These are phyloP conservation scores for Trimorus sp. DNA, from an alignment of 2,888 invertebrate genomes.

Conservation along the genomic window DNA sequence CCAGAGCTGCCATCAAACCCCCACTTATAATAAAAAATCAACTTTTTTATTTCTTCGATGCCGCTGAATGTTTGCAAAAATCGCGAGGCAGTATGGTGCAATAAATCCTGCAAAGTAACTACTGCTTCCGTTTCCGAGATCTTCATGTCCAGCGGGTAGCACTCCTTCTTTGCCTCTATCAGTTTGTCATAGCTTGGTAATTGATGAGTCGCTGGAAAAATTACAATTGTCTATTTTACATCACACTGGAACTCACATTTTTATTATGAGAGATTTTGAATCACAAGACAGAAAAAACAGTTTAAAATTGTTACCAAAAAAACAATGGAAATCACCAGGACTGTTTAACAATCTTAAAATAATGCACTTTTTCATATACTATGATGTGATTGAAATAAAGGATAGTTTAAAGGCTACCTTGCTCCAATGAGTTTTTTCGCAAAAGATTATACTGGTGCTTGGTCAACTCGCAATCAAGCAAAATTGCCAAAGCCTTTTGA, in stretches of 20 bases:
- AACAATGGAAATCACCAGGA: too few species aligned
- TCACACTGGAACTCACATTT: too few species aligned
- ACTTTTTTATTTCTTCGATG: not conserved
- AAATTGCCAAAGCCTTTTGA: slow-evolving; percentile 22
- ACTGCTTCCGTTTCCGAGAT: not conserved
- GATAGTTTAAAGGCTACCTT: slow-evolving; percentile 9
- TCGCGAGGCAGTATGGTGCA: slow-evolving; percentile 5
- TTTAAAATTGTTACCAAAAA: too few species aligned
- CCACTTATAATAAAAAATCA: not conserved
- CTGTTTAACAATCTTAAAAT: too few species aligned
- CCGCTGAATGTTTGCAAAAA: not conserved
- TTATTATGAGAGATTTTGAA: too few species aligned
- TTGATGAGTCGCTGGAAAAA: slow-evolving; percentile 4
- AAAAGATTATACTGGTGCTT: slow-evolving; percentile 26
- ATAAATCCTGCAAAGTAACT: not conserved
- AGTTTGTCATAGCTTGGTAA: slow-evolving; percentile 3
- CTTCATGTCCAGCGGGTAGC: slow-evolving; percentile 5
- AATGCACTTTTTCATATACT: too few species aligned
- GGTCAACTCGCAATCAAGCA: slow-evolving; percentile 21
- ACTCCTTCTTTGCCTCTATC: not conserved
- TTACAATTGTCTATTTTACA: not conserved
- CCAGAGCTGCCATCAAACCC: slow-evolving; percentile 22
- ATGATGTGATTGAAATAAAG: too few species aligned
- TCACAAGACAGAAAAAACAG: too few species aligned
- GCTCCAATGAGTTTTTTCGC: slow-evolving; percentile 12